Evolutionary conservation across 2,888 invertebrate species (phyloP), one percentile per base, ranked within the genome.

Genomic region (Erebia epiphron): DNA sequence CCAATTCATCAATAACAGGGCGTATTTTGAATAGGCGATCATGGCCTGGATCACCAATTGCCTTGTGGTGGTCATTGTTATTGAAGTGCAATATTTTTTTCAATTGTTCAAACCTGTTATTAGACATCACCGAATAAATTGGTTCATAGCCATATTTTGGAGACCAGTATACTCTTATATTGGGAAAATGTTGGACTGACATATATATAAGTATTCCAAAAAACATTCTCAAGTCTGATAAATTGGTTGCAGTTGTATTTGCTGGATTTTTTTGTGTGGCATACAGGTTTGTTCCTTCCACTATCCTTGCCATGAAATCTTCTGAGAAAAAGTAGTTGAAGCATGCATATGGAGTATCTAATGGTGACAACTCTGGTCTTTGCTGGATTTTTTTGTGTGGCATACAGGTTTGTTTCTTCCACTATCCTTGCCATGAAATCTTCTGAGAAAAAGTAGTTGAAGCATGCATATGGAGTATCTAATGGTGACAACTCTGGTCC

Each of bases 1-100:
- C 75, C 72, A 79, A 71, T 70, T 79, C 67, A 69, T 77, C 79
- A 76, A 77, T 75, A 66, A 82, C 74, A 72, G 80, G 78, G 77
- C 80, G 77, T 76, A 80, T 73, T 77, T 80, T 79, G 76, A 78
- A 77, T 69, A 79, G 76, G 75, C 77, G 72, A 76, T 79, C 77
- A 74, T 81, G 77, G 26, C 77, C 35, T 68, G 75, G 74, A 64
- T 79, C 75, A 74, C 74, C 77, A 75, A 71, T 71, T 70, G 76
- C 75, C 13, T 9, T 9, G 10, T 54, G 54, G 8, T 54, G 8
- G 9, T 54, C 54, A 9, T 54, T 54, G 10, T 54, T 54, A 9
- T 54, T 54, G 54, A 54, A 54, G 2, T 54, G 54, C 2, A 54
- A 35, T 52, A 52, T 52, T 14, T 52, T 52, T 52, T 52, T 52